Base-by-base conservation (phyloP, 2,113 vertebrate genomes). In the Austrofundulus limnaeus region DNA sequence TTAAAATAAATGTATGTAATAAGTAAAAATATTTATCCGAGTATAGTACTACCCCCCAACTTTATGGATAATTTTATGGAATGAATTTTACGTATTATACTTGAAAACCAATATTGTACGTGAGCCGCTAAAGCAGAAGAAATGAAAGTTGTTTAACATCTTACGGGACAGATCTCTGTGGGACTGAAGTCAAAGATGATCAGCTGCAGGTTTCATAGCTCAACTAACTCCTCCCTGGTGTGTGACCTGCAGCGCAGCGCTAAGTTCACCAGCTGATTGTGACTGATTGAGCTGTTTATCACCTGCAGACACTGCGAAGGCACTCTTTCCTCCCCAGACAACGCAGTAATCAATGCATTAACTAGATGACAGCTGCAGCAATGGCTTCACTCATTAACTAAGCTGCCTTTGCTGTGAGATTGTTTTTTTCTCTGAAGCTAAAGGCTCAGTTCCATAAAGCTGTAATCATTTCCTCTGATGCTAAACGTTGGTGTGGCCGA, bases 201-300 rank as follows among this genome's bases (percentile, higher is more conserved):
- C 20, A 34, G 21, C 39, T 20, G 43, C 12, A n/a, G 48, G 25
- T 34, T 49, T 46, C 52, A 51, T 48, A 23, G 58, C 68, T 69
- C 54, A 50, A 10, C 64, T 7, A 25, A 39, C 59, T 45, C 12
- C 52, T 57, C 45, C 45, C 59, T 25, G 0, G 59, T 37, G 59
- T 39, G 43, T 51, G 16, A 50, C 39, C 60, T 63, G 59, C 63
- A 49, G 55, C 20, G 51, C 51, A 25, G 60, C 49, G 3, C 12
- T 0, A 21, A 60, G 16, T 46, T 50, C 70, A 71, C 49, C 28
- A 34, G 24, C 57, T 53, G 43, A 54, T 61, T 39, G 54, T 53
- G 59, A 74, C 62, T 48, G 73, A 71, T 51, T 53, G 34, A 52
- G 28, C 53, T 49, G 53, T 61, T 77, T 72, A 43, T 51, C 43